Evolutionary conservation across 2,113 vertebrate species (phyloP), one percentile per base, ranked within the genome.

Genomic region (Caracal caracal): DNA sequence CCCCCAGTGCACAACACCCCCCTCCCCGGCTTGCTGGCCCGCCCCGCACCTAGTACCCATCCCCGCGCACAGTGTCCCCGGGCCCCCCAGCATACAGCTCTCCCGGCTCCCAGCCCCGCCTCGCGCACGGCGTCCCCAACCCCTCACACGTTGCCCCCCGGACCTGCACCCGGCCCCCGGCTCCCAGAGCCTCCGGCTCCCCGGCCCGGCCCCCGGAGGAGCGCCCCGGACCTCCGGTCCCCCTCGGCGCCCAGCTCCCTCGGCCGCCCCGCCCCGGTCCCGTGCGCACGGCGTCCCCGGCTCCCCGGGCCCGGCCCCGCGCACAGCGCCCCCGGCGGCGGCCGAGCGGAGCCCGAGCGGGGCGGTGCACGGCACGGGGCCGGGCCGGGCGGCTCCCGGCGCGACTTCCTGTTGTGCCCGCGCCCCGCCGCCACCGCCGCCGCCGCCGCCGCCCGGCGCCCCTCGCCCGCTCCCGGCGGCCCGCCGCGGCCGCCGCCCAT

Each of bases 401-500:
- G 93, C 97, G 97, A 97, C 97, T 98, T 97, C 97, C 97, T 98
- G 97, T 97, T 92, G 96, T 97, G 95, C 92, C 97, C 90, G 95
- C 95, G 95, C 96, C 95, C 98, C 93, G 87, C 97, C 79, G 88
- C 90, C 84, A 37, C 87, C 96, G 22, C 81, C 71, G n/a, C 95
- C 82, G 66, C 95, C 71, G 47, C 94, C 78, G 71, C 93, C 53
- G 90, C 96, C 93, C 87, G 61, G 87, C 81, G 95, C 91, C 94
- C 92, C 86, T 78, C 85, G 92, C 95, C 96, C 91, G 56, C 90
- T 75, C 86, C 93, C 96, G 88, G 95, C 97, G 97, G 95, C 97
- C 97, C 66, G 17, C 87, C 26, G 96, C 70, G 93, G 93, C 86
- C 89, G 97, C 97, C 97, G 97, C 98, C 93, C 98, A 99, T 99